Percentiles rank a stretch among this genome's conserved stretches.
Conservation (phyloP, 2,113 vertebrate genomes). For the Lagenorhynchus albirostris region DNA sequence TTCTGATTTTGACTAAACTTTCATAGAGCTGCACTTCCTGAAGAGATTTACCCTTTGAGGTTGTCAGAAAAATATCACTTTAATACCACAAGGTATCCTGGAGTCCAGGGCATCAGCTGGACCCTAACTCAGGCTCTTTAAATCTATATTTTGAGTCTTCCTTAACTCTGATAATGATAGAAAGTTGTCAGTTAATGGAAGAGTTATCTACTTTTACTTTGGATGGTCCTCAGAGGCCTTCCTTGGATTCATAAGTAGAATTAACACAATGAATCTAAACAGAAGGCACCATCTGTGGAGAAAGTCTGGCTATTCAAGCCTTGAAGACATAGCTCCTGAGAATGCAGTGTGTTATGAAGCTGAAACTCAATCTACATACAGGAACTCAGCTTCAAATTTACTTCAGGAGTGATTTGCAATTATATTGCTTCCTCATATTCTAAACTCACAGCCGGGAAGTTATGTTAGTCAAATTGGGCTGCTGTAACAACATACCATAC, state of each 20-base stretch:
- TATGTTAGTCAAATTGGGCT: neutral
- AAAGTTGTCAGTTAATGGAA: neutral
- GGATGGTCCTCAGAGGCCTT: neutral
- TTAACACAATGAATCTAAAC: neutral
- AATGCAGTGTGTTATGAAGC: neutral
- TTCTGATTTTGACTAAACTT: neutral
- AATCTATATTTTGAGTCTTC: neutral
- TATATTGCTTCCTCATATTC: neutral
- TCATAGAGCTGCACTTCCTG: neutral
- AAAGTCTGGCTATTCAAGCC: rapidly evolving
- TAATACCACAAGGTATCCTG: neutral
- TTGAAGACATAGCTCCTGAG: neutral
- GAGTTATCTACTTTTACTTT: neutral
- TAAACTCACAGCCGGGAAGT: neutral
- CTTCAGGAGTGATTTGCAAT: neutral
- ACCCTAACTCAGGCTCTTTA: neutral
- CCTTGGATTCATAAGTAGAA: neutral
- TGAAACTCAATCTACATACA: neutral
- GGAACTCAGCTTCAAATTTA: neutral
- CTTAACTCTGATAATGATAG: neutral
- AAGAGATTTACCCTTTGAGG: neutral
- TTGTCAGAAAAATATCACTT: neutral
- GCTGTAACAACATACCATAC: neutral
- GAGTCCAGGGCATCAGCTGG: neutral
- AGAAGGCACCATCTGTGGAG: neutral